These are phyloP conservation scores for Cygnus olor DNA, from an alignment of 2,797 vertebrate genomes.

Conservation along the genomic window DNA sequence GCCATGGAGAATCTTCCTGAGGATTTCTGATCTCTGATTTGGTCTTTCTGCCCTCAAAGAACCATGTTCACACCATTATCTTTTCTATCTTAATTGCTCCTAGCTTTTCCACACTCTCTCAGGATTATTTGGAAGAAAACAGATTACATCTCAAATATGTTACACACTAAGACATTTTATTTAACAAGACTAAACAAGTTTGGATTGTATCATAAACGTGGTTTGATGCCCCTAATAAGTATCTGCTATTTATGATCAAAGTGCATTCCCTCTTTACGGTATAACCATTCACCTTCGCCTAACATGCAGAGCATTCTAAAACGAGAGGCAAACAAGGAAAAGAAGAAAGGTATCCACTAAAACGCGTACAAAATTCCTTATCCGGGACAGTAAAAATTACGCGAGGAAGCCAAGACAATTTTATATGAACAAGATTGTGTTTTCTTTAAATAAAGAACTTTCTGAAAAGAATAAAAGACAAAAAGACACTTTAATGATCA, in stretches of 20 bases:
- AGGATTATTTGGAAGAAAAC: constrained; percentile 62
- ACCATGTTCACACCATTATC: constrained; percentile 59
- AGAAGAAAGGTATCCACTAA: not conserved
- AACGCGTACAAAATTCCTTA: not conserved
- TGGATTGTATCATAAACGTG: constrained; percentile 60
- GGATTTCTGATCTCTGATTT: constrained; percentile 44
- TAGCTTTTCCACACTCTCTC: constrained; percentile 64
- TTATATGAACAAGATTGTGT: not conserved
- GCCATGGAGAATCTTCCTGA: constrained; percentile 26
- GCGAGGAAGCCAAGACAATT: not conserved
- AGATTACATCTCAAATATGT: constrained; percentile 66
- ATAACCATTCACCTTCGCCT: not conserved
- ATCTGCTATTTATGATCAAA: constrained; percentile 43
- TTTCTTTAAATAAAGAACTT: not conserved
- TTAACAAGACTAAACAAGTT: constrained; percentile 68
- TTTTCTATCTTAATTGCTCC: constrained; percentile 63
- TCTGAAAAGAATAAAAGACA: not conserved
- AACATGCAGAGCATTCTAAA: not conserved
- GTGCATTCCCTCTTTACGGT: not conserved
- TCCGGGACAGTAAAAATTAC: not conserved
- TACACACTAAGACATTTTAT: constrained; percentile 55
- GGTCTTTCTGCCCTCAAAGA: constrained; percentile 65
- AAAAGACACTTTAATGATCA: not conserved
- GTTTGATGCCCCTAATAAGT: constrained; percentile 55
- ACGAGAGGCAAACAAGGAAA: not conserved